Base-by-base conservation (phyloP, 2,113 vertebrate genomes). In the Pseudopipra pipra region DNA sequence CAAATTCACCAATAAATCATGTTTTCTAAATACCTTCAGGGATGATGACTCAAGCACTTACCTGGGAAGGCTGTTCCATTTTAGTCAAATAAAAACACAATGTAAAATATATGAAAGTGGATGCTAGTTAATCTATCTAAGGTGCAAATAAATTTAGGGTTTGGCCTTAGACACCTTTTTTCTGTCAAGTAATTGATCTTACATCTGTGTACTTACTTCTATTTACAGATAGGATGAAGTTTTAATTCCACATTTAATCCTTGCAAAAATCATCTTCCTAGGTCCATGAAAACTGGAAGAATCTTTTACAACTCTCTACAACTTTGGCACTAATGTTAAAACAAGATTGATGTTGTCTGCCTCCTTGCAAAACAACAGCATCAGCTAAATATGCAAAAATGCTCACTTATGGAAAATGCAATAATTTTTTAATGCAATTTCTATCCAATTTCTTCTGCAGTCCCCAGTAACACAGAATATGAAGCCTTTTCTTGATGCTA, bases 401-500 rank as follows among this genome's bases (percentile, higher is more conserved):
- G 39, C 41, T 49, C 37, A 41, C 9, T 15, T 76, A 47, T 4
- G 18, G 37, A 37, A 70, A 88, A 80, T 14, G 19, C 12, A 23
- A 5, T 82, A 46, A 44, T 65, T 52, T 92, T 82, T 91, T 71
- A 81, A 49, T 31, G 44, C 59, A 58, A 30, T 59, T 92, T 78
- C 16, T 78, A 33, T n/a, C 71, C 28, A 52, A 15, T 62, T 91
- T 89, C 73, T 58, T 85, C 63, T 79, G 47, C 49, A 61, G 37
- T 51, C 54, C 55, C 25, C 41, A 72, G 22, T 77, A 80, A n/a
- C 6, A 54, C 0, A 6, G 30, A 82, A 62, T 37, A 25, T 14
- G 21, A 95, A 85, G 49, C 15, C 35, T 93, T 85, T 94, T 91
- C 80, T 87, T 74, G 85, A 33, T 90, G 43, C 56, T 90, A 59